A percentile compares a stretch with the other conserved stretches of the same genome.
Conservation (phyloP, 2,797 vertebrate species). For the Eulemur mongoz region DNA sequence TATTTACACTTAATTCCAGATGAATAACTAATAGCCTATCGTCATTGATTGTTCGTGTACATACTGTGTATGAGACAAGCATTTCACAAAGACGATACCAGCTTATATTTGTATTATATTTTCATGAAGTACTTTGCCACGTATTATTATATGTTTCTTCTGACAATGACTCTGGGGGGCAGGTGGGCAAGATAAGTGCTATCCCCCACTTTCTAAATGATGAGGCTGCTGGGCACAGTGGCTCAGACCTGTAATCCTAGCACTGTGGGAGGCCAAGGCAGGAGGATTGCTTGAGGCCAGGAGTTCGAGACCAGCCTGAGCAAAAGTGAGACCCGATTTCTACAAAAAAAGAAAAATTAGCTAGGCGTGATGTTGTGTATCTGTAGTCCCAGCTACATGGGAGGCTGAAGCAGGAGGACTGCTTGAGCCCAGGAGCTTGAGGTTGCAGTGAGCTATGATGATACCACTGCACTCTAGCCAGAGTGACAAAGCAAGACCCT, state of each 20-base stretch:
- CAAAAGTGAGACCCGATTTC: background rate
- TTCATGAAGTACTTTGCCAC: background rate
- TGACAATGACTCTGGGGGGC: background rate
- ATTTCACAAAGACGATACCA: background rate
- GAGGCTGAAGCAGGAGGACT: background rate
- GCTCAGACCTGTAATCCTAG: background rate
- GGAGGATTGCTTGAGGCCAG: background rate
- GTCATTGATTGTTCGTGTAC: background rate
- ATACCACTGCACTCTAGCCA: background rate
- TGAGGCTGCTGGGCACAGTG: background rate
- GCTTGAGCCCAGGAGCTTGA: background rate
- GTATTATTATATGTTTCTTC: background rate
- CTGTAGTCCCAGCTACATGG: background rate
- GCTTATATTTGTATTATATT: background rate
- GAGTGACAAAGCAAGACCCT: background rate
- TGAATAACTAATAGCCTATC: conserved; percentile 47
- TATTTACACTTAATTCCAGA: conserved; percentile 32
- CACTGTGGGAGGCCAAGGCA: background rate
- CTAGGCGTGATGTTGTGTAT: background rate
- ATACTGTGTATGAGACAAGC: background rate
- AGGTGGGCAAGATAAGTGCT: background rate
- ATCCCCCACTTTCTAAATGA: background rate
- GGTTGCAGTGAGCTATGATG: background rate
- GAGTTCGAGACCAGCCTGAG: background rate
- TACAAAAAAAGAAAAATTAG: background rate